A percentile compares a stretch with the other conserved stretches of the same genome.
phyloP scores from a whole-genome alignment of 2,797 vertebrate genomes.

The Sus cebifrons region DNA sequence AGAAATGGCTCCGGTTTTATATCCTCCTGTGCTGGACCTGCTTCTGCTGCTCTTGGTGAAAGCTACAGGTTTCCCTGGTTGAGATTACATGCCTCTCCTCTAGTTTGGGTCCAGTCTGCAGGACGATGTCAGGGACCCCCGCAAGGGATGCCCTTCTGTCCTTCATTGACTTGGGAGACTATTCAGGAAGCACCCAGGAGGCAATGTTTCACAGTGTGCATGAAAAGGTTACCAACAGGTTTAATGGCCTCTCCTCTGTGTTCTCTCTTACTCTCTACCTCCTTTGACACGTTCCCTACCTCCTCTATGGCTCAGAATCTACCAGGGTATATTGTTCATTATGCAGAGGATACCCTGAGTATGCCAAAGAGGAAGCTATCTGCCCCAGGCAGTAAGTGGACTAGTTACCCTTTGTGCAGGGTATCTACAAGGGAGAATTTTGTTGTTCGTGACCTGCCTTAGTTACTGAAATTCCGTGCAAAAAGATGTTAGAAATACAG shows the following conservation, averaged over 20 bases:
- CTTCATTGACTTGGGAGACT: neutral
- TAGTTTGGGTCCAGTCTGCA: neutral
- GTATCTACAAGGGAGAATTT: neutral
- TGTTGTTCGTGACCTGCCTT: neutral
- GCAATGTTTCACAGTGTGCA: neutral
- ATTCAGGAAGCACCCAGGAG: neutral
- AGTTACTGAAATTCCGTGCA: neutral
- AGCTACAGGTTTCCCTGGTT: too few species aligned
- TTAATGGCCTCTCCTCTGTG: neutral
- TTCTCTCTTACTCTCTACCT: neutral
- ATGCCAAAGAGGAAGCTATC: neutral
- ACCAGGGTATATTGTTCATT: too few species aligned
- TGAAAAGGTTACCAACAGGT: neutral
- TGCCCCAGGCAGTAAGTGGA: neutral
- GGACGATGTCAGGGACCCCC: neutral
- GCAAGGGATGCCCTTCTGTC: accelerated
- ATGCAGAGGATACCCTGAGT: neutral
- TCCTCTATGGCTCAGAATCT: neutral
- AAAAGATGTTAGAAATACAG: neutral
- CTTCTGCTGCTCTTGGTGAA: too few species aligned
- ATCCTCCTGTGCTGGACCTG: accelerated
- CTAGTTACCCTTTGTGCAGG: neutral
- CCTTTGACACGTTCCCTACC: neutral
- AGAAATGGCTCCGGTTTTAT: neutral
- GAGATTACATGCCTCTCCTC: neutral